Conservation (phyloP, 2,113 vertebrate genomes). For the Oxygymnocypris stewartii region DNA sequence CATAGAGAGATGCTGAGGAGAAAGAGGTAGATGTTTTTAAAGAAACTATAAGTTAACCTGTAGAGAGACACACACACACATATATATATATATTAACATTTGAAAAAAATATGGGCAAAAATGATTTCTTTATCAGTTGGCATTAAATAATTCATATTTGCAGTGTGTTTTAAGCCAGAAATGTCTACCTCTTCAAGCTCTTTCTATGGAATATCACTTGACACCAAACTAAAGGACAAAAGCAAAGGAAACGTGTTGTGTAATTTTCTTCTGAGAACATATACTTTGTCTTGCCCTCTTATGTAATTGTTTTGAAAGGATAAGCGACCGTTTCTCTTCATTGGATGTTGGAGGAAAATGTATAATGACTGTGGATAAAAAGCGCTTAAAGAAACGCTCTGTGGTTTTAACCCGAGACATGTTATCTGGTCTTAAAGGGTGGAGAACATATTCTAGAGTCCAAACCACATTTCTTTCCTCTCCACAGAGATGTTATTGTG, state of each 20-base stretch:
- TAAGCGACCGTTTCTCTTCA: constrained; percentile 5
- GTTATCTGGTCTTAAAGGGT: not conserved
- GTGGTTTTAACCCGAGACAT: constrained; percentile 20
- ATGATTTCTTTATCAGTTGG: not conserved
- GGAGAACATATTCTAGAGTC: constrained; percentile 1
- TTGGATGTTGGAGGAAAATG: not conserved
- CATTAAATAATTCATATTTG: not conserved
- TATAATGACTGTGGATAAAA: constrained; percentile 3
- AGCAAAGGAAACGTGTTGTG: constrained; percentile 7
- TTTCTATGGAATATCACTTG: constrained; percentile 42
- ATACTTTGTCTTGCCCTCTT: not conserved
- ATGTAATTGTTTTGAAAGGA: not conserved
- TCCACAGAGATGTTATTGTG: constrained; percentile 41
- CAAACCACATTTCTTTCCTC: constrained; percentile 27
- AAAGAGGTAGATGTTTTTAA: constrained; percentile 48
- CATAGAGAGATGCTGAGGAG: constrained; percentile 48
- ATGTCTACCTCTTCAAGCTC: constrained; percentile 47
- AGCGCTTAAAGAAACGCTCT: not conserved
- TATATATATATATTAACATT: not conserved
- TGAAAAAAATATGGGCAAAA: not conserved
- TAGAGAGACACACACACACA: too few species aligned
- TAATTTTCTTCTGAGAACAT: constrained; percentile 2
- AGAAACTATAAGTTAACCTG: not conserved
- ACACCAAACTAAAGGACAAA: constrained; percentile 37
- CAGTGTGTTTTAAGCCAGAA: constrained; percentile 15